Conservation (phyloP, 2,888 invertebrate species). For the Drosophila helvetica region DNA sequence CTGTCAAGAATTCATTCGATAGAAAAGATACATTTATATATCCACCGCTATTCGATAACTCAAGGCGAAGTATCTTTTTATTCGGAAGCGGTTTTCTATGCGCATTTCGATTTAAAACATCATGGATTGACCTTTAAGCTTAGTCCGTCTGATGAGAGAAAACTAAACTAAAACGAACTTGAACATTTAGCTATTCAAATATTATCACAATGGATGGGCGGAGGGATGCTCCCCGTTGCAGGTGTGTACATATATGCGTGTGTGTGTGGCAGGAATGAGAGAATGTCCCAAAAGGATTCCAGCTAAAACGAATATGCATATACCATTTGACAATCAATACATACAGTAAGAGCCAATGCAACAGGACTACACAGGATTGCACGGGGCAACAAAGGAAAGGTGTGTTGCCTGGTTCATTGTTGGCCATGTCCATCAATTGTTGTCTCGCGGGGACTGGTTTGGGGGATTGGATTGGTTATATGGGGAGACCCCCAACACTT, state of each 20-base stretch:
- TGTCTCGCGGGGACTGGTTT: conserved; percentile 26
- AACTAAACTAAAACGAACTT: conserved; percentile 21
- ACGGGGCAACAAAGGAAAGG: conserved; percentile 50
- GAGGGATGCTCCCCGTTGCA: not conserved
- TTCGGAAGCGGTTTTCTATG: not conserved
- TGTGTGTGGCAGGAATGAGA: too few relatives aligned
- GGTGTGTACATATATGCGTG: too few relatives aligned
- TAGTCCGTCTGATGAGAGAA: conserved; percentile 12
- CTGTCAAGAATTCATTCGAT: too few relatives aligned
- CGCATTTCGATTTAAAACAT: not conserved
- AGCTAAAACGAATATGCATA: conserved; percentile 1
- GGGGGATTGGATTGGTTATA: not conserved
- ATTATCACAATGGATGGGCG: conserved; percentile 33
- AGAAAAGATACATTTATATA: too few relatives aligned
- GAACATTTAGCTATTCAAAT: conserved; percentile 27
- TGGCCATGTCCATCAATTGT: conserved; percentile 49
- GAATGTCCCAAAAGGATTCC: not conserved
- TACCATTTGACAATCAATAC: conserved; percentile 65
- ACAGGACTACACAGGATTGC: conserved; percentile 1
- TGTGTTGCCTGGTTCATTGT: conserved; percentile 59
- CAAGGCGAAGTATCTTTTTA: too few relatives aligned
- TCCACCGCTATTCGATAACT: too few relatives aligned
- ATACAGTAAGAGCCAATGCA: conserved; percentile 23
- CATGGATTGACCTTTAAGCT: conserved; percentile 25
- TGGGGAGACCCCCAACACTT: too few relatives aligned